Evolutionary conservation across 2,113 vertebrate genomes (phyloP), one percentile per base, ranked within the genome.

Genomic region (Phocoena sinus): DNA sequence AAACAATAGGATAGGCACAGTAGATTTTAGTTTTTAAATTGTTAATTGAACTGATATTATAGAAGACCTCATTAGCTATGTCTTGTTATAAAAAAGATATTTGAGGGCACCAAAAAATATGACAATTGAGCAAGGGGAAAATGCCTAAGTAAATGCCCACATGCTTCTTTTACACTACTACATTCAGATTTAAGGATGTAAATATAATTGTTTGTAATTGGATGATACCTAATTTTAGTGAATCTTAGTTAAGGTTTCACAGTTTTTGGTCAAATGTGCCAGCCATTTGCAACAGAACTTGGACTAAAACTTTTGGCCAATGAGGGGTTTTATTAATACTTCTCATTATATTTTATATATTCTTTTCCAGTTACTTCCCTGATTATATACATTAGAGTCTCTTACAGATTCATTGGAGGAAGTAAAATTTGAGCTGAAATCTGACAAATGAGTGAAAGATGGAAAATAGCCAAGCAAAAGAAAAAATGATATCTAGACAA

Each of bases 281-380:
- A 88, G 70, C 97, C 98, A 98, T 98, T 97, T 98, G 97, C 97
- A 96, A 96, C 63, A 97, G 86, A 94, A 98, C 81, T 92, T 65
- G 8, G 20, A 58, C 8, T 92, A 65, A 94, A 80, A 90, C 74
- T 85, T 90, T 31, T 28, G 70, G 17, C 17, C n/a, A 65, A 58
- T 41, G 20, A 76, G 3, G 71, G 4, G 97, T 94, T 95, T 98
- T 98, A 97, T 89, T 97, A 92, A 90, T 93, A 91, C 96, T 88
- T 89, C 13, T 41, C 86, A 84, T 96, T 98, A 28, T 95, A 77
- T 53, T 70, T 79, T 91, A 53, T 50, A 68, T 8, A 77, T 60
- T 94, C 41, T 63, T 31, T 93, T 89, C 71, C 4, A 47, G 41
- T 62, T 92, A n/a, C 50, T 81, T 84, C 36, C 36, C 47, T 68